A percentile compares a stretch with the other conserved stretches of the same genome.
phyloP scores from a whole-genome alignment of 2,797 vertebrate genomes.

The Botia kubotai region DNA sequence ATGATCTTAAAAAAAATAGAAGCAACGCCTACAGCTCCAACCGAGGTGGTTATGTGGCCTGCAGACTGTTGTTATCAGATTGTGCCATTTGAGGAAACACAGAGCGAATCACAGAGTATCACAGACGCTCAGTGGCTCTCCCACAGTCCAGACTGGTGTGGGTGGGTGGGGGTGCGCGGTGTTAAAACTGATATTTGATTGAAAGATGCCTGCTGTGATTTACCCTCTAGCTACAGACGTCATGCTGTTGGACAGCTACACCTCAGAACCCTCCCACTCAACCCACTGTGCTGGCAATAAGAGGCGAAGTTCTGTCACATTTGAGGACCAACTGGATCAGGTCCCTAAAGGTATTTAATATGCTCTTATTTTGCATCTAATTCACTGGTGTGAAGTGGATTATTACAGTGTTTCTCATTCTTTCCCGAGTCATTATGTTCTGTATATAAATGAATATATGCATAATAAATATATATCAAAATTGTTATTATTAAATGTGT shows the following conservation, averaged over 20 bases:
- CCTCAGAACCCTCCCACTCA: constrained; percentile 79
- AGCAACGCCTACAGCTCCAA: neutral
- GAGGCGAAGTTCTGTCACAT: constrained; percentile 94
- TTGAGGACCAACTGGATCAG: constrained; percentile 95
- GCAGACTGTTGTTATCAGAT: constrained; percentile 18
- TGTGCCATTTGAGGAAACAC: constrained; percentile 40
- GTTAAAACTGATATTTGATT: constrained; percentile 37
- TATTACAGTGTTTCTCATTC: too few relatives aligned
- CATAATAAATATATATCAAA: too few relatives aligned
- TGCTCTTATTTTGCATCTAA: constrained; percentile 1
- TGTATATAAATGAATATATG: too few relatives aligned
- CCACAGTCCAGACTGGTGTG: constrained; percentile 41
- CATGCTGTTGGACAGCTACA: constrained; percentile 92
- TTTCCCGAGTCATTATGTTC: too few relatives aligned
- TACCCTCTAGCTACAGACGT: constrained; percentile 87
- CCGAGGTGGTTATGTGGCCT: constrained; percentile 18
- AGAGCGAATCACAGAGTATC: constrained; percentile 1
- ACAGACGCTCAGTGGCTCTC: constrained; percentile 16
- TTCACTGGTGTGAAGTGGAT: neutral
- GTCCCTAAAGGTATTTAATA: constrained; percentile 84
- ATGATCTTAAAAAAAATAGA: neutral
- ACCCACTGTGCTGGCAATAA: constrained; percentile 75
- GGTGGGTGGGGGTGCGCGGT: constrained; percentile 27
- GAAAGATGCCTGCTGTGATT: constrained; percentile 36
- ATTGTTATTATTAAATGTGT: too few relatives aligned